Percentiles rank a stretch among this genome's conserved stretches.
These are phyloP conservation scores for Nephotettix cincticeps DNA, from an alignment of 1,140 invertebrate species.

Conservation along the genomic window DNA sequence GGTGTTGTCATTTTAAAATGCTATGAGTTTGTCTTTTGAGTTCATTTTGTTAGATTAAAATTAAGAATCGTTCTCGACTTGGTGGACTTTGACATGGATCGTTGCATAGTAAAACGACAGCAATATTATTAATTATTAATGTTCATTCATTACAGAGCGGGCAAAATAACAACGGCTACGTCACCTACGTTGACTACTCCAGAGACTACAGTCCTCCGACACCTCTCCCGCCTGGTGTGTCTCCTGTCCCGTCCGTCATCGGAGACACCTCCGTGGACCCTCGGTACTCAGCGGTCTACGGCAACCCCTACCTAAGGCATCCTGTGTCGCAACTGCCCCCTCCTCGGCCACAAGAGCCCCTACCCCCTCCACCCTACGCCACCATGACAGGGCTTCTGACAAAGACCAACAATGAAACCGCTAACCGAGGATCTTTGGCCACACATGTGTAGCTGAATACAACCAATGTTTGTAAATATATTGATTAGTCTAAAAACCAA, in stretches of 20 bases:
- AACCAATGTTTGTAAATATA: no score
- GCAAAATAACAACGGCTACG: constrained; percentile 85
- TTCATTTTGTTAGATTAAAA: no score
- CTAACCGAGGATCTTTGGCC: not conserved
- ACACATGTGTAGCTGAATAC: not conserved
- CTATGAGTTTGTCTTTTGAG: no score
- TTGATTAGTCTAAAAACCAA: not conserved
- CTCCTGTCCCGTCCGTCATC: not conserved
- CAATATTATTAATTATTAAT: no score
- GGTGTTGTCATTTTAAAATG: no score
- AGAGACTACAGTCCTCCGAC: constrained; percentile 80
- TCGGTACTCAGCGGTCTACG: constrained; percentile 83
- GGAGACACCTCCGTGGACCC: constrained; percentile 62
- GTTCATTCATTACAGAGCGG: no score
- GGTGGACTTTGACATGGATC: no score
- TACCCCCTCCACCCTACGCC: constrained; percentile 73
- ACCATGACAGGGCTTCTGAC: constrained; percentile 36
- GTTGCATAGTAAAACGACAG: no score
- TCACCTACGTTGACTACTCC: constrained; percentile 83
- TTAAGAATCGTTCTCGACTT: no score
- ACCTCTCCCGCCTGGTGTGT: constrained; percentile 45
- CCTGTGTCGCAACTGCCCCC: constrained; percentile 53
- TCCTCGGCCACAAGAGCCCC: constrained; percentile 67
- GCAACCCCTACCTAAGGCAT: constrained; percentile 79
- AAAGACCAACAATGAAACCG: not conserved